Evolutionary conservation across 1,140 invertebrate species (phyloP).

Genomic region (Meloidogyne chitwoodi): DNA sequence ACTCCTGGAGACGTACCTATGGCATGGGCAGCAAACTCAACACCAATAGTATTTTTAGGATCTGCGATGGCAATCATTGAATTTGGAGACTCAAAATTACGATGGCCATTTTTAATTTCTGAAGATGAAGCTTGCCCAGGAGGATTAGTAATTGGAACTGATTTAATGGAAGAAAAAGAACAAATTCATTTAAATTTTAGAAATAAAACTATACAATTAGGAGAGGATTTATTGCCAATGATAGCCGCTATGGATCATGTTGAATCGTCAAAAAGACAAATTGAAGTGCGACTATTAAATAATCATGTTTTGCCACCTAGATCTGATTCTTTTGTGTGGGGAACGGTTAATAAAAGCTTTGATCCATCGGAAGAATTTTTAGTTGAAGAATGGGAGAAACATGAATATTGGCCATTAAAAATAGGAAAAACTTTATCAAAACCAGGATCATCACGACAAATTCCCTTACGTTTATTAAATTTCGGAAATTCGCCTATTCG

Average conservation of each 20-base stretch:
- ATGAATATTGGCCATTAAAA: slow-evolving; percentile 3
- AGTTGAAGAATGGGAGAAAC: background rate
- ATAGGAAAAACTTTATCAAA: slow-evolving; percentile 1
- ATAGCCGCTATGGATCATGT: background rate
- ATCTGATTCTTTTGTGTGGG: slow-evolving; percentile 19
- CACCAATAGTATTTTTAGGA: slow-evolving; percentile 22
- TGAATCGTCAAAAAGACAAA: background rate
- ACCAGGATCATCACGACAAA: background rate
- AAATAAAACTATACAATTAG: background rate
- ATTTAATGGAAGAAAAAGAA: slow-evolving; percentile 9
- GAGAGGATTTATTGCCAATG: slow-evolving; percentile 6
- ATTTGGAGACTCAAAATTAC: background rate
- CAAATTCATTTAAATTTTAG: background rate
- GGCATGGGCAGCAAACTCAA: slow-evolving; percentile 13
- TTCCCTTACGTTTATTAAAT: slow-evolving; percentile 20
- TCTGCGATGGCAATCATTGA: background rate
- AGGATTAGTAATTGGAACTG: slow-evolving; percentile 19
- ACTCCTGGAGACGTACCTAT: background rate
- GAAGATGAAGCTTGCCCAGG: slow-evolving; percentile 19
- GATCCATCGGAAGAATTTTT: background rate
- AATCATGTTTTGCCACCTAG: background rate
- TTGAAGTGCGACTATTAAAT: slow-evolving; percentile 9
- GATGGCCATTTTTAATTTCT: slow-evolving; percentile 3
- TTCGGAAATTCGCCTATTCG: slow-evolving; percentile 1
- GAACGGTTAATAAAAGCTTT: background rate